A percentile compares a stretch with the other conserved stretches of the same genome.
Conservation (phyloP, 2,797 vertebrate genomes). For the Pseudocheirus occidentalis region DNA sequence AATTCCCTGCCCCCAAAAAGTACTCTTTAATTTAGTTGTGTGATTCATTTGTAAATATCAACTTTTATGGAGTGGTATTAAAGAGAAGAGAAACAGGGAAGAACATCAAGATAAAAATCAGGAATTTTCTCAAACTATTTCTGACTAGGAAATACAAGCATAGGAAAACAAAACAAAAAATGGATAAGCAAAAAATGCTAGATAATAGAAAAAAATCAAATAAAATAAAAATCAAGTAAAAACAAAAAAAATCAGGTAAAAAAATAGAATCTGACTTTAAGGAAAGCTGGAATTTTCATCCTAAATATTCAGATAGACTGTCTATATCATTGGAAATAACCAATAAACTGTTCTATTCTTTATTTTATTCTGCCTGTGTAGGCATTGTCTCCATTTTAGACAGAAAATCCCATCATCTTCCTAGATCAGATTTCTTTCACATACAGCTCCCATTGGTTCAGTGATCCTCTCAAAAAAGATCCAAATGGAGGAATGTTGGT, state of each 20-base stretch:
- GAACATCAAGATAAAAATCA: not conserved
- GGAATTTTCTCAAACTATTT: constrained; percentile 7
- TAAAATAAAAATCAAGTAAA: no score
- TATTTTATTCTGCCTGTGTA: not conserved
- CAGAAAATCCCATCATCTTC: not conserved
- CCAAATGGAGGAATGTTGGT: not conserved
- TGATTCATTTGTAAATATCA: not conserved
- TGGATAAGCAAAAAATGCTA: not conserved
- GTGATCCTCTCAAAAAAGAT: not conserved
- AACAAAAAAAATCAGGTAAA: not conserved
- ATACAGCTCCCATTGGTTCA: not conserved
- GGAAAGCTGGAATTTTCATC: not conserved
- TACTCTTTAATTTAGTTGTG: not conserved
- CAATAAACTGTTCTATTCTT: constrained; percentile 2
- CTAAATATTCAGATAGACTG: constrained; percentile 9
- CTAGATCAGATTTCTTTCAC: not conserved
- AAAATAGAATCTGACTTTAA: not conserved
- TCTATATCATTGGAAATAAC: not conserved
- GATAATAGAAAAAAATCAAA: not conserved
- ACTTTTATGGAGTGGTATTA: constrained; percentile 1
- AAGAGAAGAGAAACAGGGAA: not conserved
- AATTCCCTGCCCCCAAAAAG: not conserved
- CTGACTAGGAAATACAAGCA: not conserved
- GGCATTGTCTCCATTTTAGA: constrained; percentile 19
- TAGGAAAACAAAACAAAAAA: not conserved